Percentiles rank a stretch among this genome's conserved stretches.
phyloP scores from a whole-genome alignment of 2,797 vertebrate species.

The Discoglossus pictus region DNA sequence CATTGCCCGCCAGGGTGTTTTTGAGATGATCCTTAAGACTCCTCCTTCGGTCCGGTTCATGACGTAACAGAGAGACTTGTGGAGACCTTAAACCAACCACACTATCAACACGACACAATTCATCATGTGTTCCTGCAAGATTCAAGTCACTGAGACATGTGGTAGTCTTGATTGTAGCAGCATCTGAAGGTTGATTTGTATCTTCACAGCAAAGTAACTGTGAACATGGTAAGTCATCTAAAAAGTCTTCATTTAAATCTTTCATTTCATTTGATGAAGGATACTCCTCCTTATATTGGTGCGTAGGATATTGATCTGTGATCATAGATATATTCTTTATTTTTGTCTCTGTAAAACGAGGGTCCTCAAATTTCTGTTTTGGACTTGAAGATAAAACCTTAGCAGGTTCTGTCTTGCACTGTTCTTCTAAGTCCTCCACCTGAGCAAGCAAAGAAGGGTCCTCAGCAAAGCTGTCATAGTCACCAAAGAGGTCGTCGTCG shows the following conservation, averaged over 20 bases:
- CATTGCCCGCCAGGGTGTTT: conserved; percentile 85
- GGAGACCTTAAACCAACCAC: not conserved
- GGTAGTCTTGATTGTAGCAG: not conserved
- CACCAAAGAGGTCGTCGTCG: conserved; percentile 86
- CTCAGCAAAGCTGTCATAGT: conserved; percentile 81
- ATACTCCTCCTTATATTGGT: conserved; percentile 2
- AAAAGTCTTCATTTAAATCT: conserved; percentile 56
- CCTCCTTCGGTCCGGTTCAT: conserved; percentile 59
- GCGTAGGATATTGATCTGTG: not conserved
- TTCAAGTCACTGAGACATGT: not conserved
- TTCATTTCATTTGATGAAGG: not conserved
- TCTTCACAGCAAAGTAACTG: conserved; percentile 69
- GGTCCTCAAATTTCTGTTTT: not conserved
- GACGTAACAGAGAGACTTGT: not conserved
- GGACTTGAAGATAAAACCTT: not conserved
- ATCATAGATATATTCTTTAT: not conserved
- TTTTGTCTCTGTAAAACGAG: conserved; percentile 24
- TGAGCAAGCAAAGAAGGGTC: conserved; percentile 78
- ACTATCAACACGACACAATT: not conserved
- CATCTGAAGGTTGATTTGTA: not conserved
- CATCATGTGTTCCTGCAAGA: not conserved
- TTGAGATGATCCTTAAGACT: conserved; percentile 86
- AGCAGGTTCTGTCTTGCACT: conserved; percentile 43
- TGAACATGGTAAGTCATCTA: conserved; percentile 76
- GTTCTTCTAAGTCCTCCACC: conserved; percentile 73